These are phyloP conservation scores for Bufo gargarizans DNA, from an alignment of 2,113 vertebrate species.

Conservation along the genomic window DNA sequence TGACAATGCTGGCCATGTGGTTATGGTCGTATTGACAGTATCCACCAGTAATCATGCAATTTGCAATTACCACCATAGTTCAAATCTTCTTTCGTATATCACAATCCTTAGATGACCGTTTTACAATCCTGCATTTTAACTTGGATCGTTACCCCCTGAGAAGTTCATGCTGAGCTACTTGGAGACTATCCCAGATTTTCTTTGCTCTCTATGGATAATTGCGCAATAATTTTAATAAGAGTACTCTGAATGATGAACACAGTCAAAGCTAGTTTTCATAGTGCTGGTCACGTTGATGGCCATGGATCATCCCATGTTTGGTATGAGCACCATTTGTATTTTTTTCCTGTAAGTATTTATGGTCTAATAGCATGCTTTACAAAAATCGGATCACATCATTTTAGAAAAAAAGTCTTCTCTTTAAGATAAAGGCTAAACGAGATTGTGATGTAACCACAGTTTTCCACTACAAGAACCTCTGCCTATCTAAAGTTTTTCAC, in stretches of 20 bases:
- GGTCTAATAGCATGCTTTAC: background rate
- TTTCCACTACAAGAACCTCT: too few relatives aligned
- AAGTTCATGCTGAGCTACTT: background rate
- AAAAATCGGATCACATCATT: too few relatives aligned
- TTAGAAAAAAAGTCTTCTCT: too few relatives aligned
- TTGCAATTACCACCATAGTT: background rate
- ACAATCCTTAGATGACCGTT: background rate
- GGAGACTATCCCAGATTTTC: background rate
- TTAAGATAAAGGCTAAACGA: too few relatives aligned
- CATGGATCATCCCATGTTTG: background rate
- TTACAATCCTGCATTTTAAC: background rate
- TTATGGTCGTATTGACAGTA: background rate
- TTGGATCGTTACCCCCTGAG: background rate
- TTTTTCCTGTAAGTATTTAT: background rate
- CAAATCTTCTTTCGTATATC: background rate
- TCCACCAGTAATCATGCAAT: background rate
- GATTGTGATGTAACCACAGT: too few relatives aligned
- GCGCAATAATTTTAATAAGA: background rate
- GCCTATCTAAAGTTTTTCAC: too few relatives aligned
- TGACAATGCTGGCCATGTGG: background rate
- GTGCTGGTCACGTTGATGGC: background rate
- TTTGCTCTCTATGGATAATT: background rate
- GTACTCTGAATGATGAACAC: background rate
- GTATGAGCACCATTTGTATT: background rate
- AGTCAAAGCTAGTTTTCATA: background rate